Evolutionary conservation across 2,888 invertebrate genomes (phyloP).

Genomic region (Himalopsyche anomala): DNA sequence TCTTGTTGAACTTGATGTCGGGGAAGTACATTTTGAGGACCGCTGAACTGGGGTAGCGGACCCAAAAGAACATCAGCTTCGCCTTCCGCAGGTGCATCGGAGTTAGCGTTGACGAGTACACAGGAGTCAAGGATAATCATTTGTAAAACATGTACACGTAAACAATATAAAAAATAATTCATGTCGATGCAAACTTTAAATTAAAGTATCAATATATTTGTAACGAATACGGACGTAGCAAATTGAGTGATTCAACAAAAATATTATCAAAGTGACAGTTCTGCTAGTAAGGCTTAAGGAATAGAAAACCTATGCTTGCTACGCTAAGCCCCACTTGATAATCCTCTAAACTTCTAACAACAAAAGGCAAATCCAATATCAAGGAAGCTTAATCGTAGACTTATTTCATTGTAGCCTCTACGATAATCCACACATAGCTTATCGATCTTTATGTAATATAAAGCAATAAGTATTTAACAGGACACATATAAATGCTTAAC

Average conservation of each 20-base stretch:
- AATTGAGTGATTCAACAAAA: not conserved
- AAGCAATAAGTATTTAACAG: too few relatives aligned
- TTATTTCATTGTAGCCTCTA: conserved; percentile 52
- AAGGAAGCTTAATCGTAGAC: conserved; percentile 56
- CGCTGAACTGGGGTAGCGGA: conserved; percentile 98
- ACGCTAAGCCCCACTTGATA: conserved; percentile 47
- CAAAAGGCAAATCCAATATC: conserved; percentile 56
- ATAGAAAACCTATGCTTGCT: conserved; percentile 28
- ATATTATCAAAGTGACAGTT: not conserved
- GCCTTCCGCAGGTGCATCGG: conserved; percentile 99
- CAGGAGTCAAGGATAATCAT: conserved; percentile 85
- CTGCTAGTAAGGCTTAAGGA: not conserved
- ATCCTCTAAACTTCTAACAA: conserved; percentile 50
- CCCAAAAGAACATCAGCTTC: conserved; percentile 99
- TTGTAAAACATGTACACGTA: not conserved
- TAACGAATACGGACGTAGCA: not conserved
- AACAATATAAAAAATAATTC: not conserved
- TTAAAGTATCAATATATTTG: not conserved
- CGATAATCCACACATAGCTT: not conserved
- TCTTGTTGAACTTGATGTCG: conserved; percentile 99
- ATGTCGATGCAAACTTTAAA: not conserved
- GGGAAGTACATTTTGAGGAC: conserved; percentile 99
- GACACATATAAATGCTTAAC: too few relatives aligned
- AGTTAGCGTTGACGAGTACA: conserved; percentile 96
- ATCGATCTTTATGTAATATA: not conserved